These are phyloP conservation scores for Pseudoips prasinana DNA, from an alignment of 2,888 invertebrate species.

Conservation along the genomic window DNA sequence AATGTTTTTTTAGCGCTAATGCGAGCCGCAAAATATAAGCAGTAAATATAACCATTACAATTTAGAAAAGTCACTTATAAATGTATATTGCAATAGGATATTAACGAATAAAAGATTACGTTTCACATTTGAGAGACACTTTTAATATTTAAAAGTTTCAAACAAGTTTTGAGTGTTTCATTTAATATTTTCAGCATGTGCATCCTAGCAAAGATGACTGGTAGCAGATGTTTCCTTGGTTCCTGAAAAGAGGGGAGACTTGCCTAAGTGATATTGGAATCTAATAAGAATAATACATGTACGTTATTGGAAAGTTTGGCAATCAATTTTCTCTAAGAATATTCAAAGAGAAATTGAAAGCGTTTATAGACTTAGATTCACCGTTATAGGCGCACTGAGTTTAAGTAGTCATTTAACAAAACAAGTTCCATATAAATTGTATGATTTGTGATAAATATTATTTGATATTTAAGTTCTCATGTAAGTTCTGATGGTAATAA, in stretches of 20 bases:
- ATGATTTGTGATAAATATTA: too few relatives aligned
- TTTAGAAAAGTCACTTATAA: too few relatives aligned
- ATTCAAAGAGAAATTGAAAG: too few relatives aligned
- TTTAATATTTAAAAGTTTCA: slow-evolving; percentile 85
- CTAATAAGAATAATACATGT: slow-evolving; percentile 4
- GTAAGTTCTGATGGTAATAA: too few relatives aligned
- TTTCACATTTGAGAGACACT: slow-evolving; percentile 86
- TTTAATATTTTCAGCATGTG: slow-evolving; percentile 85
- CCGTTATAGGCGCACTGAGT: too few relatives aligned
- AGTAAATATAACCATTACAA: too few relatives aligned
- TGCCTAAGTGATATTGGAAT: slow-evolving; percentile 16
- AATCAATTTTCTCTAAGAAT: background rate
- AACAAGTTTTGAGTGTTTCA: slow-evolving; percentile 83
- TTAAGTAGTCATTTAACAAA: too few relatives aligned
- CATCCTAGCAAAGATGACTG: slow-evolving; percentile 85
- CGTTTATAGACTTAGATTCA: too few relatives aligned
- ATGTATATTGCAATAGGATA: slow-evolving; percentile 12
- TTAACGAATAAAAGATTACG: slow-evolving; percentile 32
- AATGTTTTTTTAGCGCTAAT: slow-evolving; percentile 9
- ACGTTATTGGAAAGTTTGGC: background rate
- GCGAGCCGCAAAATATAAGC: slow-evolving; percentile 4
- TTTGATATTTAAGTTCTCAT: too few relatives aligned
- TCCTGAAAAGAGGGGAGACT: slow-evolving; percentile 78
- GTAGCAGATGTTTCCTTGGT: slow-evolving; percentile 84
- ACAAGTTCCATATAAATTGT: too few relatives aligned